Evolutionary conservation across 1,140 invertebrate genomes (phyloP).

Genomic region (Varroa destructor): DNA sequence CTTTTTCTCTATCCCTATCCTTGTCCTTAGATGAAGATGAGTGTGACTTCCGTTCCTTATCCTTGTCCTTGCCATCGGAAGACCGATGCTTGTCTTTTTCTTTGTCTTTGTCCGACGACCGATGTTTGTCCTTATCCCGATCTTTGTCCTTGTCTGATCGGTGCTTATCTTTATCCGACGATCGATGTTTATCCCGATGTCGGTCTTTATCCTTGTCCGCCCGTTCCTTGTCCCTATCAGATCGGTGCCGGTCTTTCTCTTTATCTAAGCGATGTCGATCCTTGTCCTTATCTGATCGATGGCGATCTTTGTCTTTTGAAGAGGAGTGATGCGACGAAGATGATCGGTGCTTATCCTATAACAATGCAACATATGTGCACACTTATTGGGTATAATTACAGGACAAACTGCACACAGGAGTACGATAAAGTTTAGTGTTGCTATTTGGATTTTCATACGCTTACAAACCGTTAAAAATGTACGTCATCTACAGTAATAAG

Average conservation of each 20-base stretch:
- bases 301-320: constrained; percentile 23
- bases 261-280: constrained; percentile 3
- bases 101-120: constrained; percentile 14
- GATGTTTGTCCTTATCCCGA: constrained; percentile 12
- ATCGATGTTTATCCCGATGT: constrained; percentile 18
- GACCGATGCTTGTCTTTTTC: constrained; percentile 23
- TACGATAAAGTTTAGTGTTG: no score
- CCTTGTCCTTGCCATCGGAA: constrained; percentile 4
- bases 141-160: neutral
- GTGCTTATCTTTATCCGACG: constrained; percentile 4
- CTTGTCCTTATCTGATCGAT: constrained; percentile 21
- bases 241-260: constrained; percentile 1
- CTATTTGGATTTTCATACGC: no score
- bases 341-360: constrained; percentile 17
- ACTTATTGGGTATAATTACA: no score
- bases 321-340: constrained; percentile 20
- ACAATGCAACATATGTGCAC: neutral
- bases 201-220: constrained; percentile 14
- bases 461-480: no score
- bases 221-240: constrained; percentile 4
- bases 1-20: constrained; percentile 1
- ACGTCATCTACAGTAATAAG: no score
- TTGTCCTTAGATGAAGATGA: neutral
- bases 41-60: constrained; percentile 22
- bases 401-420: no score